A percentile compares a stretch with the other conserved stretches of the same genome.
Evolutionary conservation across 92 coral and sea anemone species (phyloP).

Genomic region (Pocillopora meandrina): DNA sequence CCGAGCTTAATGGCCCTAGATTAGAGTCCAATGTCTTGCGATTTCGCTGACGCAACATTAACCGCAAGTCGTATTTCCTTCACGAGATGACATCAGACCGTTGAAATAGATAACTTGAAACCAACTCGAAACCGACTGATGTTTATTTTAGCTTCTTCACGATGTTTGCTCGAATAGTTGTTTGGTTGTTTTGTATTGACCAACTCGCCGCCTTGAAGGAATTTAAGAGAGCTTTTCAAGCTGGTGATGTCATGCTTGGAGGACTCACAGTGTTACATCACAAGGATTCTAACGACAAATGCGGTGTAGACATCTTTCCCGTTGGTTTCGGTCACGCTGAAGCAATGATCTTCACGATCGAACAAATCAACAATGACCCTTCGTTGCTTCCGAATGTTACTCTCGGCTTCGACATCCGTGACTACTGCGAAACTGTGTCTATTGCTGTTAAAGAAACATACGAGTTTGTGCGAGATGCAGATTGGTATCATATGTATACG

Average conservation of each 20-base stretch:
- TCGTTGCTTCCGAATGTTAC: constrained; percentile 53
- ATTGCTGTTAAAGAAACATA: constrained; percentile 57
- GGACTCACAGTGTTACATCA: constrained; percentile 52
- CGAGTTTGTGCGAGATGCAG: constrained; percentile 55
- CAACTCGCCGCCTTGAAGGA: neutral
- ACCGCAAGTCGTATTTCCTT: too few species aligned
- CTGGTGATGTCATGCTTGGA: constrained; percentile 59
- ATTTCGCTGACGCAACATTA: too few species aligned
- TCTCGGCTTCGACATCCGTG: constrained; percentile 79
- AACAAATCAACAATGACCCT: constrained; percentile 60
- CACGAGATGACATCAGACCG: too few species aligned
- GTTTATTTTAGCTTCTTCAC: neutral
- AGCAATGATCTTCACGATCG: constrained; percentile 76
- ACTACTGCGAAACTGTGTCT: constrained; percentile 70
- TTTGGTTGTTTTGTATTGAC: neutral
- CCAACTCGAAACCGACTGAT: neutral
- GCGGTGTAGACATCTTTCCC: constrained; percentile 51
- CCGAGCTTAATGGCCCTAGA: too few species aligned
- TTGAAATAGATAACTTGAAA: too few species aligned
- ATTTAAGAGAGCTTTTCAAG: constrained; percentile 12
- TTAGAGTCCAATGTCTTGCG: too few species aligned
- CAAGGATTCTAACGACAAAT: constrained; percentile 35
- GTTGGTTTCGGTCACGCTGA: constrained; percentile 72
- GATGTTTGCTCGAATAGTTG: constrained; percentile 1
- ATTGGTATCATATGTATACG: constrained; percentile 33